Base-by-base conservation (phyloP, 2,113 vertebrate genomes). In the Crotophaga sulcirostris region DNA sequence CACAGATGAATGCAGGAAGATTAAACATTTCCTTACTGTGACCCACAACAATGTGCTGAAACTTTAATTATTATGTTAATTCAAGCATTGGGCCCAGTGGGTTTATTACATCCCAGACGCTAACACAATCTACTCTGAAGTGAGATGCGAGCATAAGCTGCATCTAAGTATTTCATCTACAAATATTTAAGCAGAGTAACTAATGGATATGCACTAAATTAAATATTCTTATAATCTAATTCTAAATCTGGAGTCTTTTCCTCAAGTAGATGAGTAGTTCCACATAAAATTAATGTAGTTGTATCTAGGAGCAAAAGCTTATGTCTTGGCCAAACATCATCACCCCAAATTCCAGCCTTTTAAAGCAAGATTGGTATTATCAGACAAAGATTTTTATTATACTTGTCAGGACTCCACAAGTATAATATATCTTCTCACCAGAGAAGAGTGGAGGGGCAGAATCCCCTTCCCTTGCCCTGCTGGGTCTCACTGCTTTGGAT, bases 11-110 rank as follows among this genome's bases (percentile, higher is more conserved):
- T 95, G 88, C 58, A 92, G 89, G 47, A 93, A 96, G 88, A 97
- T 97, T 95, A 97, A 97, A 93, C 67, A 97, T 87, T 95, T 97
- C 91, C 58, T 83, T 94, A 86, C 58, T 80, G 51, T 96, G 93
- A 96, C 93, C 96, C 96, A 96, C 44, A 94, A 91, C 92, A 96
- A 84, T 79, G 68, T 64, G 84, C 76, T 97, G 87, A 96, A 84
- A 89, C 33, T 92, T 97, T 97, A 97, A 97, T 97, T 97, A 97
- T 95, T 95, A 96, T 95, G 93, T 90, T 97, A 97, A 97, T 97
- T 92, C 76, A 96, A 93, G 62, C 52, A 90, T 13, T 73, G 60
- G 62, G 52, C 92, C 86, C 82, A 91, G 59, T 73, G 92, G 81
- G 95, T 95, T 96, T 94, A 63, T 92, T 90, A 85, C 42, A 92